phyloP scores from a whole-genome alignment of 2,888 invertebrate genomes.

The Ceramica pisi region DNA sequence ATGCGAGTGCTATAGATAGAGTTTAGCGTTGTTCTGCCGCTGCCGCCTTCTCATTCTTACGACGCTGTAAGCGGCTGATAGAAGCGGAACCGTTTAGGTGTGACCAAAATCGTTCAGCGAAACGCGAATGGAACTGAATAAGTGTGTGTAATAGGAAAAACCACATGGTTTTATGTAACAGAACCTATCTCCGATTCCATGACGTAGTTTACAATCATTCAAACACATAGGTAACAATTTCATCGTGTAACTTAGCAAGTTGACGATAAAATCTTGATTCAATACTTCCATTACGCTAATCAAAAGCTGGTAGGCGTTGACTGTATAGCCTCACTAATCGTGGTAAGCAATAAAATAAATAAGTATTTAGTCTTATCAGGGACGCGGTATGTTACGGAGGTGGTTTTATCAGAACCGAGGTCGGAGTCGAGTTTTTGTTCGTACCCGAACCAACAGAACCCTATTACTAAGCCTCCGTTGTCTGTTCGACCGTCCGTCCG shows the following conservation, averaged over 20 bases:
- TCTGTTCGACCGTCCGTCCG: no score
- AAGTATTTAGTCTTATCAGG: conserved; percentile 8
- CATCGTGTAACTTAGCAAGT: background rate
- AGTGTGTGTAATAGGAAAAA: no score
- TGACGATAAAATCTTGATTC: conserved; percentile 31
- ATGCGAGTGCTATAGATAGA: no score
- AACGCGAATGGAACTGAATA: no score
- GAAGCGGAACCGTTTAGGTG: no score
- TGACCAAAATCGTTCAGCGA: no score
- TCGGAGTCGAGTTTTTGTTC: no score
- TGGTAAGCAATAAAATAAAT: conserved; percentile 24
- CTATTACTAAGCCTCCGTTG: no score
- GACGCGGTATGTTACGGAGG: background rate
- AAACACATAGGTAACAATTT: background rate
- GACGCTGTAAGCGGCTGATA: no score
- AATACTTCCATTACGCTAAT: conserved; percentile 36
- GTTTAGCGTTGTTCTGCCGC: no score
- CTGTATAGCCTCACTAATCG: conserved; percentile 24
- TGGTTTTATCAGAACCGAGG: background rate
- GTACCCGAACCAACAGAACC: no score
- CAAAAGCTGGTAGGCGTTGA: conserved; percentile 3
- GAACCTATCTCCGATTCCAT: background rate
- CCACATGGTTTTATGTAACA: background rate
- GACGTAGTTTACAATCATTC: background rate
- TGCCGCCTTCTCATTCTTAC: no score